Base-by-base conservation (phyloP, 2,797 vertebrate genomes). In the Tachyglossus aculeatus region DNA sequence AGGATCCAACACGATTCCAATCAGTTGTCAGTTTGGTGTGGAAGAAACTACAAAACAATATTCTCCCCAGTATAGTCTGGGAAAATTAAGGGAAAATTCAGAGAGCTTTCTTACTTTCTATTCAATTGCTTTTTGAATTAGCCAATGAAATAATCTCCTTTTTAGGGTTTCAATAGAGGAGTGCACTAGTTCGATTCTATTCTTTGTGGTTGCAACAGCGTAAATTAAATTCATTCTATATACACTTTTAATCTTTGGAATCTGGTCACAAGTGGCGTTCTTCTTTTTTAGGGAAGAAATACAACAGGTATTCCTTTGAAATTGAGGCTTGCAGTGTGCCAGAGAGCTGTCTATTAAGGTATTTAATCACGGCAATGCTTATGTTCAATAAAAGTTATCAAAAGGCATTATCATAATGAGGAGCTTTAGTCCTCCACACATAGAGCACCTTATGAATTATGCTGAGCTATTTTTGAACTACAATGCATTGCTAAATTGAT, bases 301-400 rank as follows among this genome's bases (percentile, higher is more conserved):
- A 34, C 47, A 10, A 53, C 31, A 12, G 53, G 18, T 45, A 39
- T 14, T 53, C 40, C 52, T 70, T 69, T 21, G 16, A 71, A 85
- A 71, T 21, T 50, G 67, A 4, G 31, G 29, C 44, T 73, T 54
- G 50, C 10, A 6, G 36, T 25, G 54, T 27, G 45, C 63, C 9
- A 54, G 41, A 71, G 38, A 60, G 36, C 32, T 71, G 56, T 71
- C 45, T 76, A 62, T 71, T 76, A 83, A 78, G 78, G 64, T 59
- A 78, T 76, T 83, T 78, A 86, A 80, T 81, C 61, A 71, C 45
- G 56, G 62, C 59, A 36, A 57, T 31, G 13, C 51, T 81, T 76
- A 60, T 51, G 71, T 61, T 76, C 57, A 68, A 76, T 74, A 79
- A 81, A 84, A 81, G 63, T 67, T 39, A 80, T 67, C 68, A 67